Base-by-base conservation (phyloP, 2,113 vertebrate species). In the Hylia prasina region DNA sequence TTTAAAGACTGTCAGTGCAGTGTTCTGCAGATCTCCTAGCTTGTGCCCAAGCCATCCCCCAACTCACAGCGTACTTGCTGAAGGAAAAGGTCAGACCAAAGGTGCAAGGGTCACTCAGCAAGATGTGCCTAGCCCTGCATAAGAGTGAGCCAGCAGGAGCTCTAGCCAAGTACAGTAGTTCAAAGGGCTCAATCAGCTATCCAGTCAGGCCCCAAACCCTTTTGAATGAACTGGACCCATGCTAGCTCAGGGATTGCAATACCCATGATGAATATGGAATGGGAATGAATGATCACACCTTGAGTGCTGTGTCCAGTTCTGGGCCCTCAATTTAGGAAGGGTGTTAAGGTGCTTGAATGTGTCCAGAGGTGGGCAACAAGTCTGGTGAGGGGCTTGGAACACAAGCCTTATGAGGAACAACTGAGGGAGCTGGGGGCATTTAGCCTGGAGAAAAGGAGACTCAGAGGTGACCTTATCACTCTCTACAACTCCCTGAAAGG, bases 341-440 rank as follows among this genome's bases (percentile, higher is more conserved):
- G 66, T 0, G 0, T 20, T 80, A 61, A 80, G 33, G 15, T 7
- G 5, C 33, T 45, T 0, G 0, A 25, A 7, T 3, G 8, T 2
- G 1, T 25, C 50, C 50, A 80, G 63, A 80, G 77, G 3, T n/a
- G 45, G 33, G 10, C 33, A 56, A 12, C 4, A 0, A 66, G 27
- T 40, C 40, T 47, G 50, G 13, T 56, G 40, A 45, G 6, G 40
- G 63, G 10, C 16, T 15, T 20, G 50, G 63, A 66, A 37, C 63
- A 56, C 40, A 66, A 56, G 0, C 10, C 6, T 33, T 56, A 0
- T 31, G 33, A 56, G 3, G 33, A 12, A 45, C 1, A 1, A 0
- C 21, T 80, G 40, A 56, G 33, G 16, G 27, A 80, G 21, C 33
- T 37, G 40, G 13, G 12, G 39, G 1, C 44, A 12, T 15, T 54